These are phyloP conservation scores for Metopolophium dirhodum DNA, from an alignment of 1,140 invertebrate genomes.

Conservation along the genomic window DNA sequence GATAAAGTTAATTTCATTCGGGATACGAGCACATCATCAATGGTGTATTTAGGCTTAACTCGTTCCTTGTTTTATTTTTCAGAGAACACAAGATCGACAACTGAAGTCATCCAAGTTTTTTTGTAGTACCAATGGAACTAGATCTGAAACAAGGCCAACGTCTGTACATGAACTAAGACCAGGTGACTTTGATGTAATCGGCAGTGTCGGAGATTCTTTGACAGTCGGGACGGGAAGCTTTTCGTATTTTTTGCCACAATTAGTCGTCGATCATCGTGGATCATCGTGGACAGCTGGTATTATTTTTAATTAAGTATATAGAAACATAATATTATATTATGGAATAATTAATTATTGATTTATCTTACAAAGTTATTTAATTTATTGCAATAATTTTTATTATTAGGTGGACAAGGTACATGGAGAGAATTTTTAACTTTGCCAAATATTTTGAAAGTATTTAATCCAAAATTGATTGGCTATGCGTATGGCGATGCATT, in stretches of 20 bases:
- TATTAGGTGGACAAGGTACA: slow-evolving; percentile 67
- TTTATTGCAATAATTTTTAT: no score
- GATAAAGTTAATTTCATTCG: not conserved
- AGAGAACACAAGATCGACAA: slow-evolving; percentile 18
- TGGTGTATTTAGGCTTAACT: not conserved
- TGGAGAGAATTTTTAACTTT: slow-evolving; percentile 69
- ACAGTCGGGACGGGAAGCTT: slow-evolving; percentile 70
- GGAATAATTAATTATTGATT: not conserved
- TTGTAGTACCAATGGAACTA: slow-evolving; percentile 49
- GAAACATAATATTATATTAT: not conserved
- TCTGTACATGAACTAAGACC: slow-evolving; percentile 69
- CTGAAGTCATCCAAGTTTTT: slow-evolving; percentile 47
- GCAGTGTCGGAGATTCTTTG: slow-evolving; percentile 74
- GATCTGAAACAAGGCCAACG: slow-evolving; percentile 62
- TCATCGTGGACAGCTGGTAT: slow-evolving; percentile 63
- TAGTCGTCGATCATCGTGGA: slow-evolving; percentile 64
- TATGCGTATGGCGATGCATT: slow-evolving; percentile 66
- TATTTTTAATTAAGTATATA: not conserved
- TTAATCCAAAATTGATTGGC: slow-evolving; percentile 71
- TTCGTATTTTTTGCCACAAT: slow-evolving; percentile 61
- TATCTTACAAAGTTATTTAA: not conserved
- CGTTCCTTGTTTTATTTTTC: not conserved
- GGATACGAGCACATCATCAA: not conserved
- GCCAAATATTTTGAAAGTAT: slow-evolving; percentile 70
- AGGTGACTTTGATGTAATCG: slow-evolving; percentile 74